A percentile compares a stretch with the other conserved stretches of the same genome.
Conservation (phyloP, 2,113 vertebrate genomes). For the Callaeas wilsoni region DNA sequence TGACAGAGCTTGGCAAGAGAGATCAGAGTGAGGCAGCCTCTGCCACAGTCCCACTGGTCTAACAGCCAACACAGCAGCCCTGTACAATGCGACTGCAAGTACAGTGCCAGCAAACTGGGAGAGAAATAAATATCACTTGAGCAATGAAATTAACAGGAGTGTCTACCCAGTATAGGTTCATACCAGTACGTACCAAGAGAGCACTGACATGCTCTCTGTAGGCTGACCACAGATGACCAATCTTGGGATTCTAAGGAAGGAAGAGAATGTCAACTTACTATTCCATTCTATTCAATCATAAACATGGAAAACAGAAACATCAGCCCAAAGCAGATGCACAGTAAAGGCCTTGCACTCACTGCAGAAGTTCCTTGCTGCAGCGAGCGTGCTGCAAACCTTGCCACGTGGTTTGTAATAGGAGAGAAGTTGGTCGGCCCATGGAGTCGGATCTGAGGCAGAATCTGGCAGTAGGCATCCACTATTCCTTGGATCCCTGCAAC, state of each 20-base stretch:
- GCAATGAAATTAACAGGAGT: not conserved
- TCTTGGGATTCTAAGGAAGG: not conserved
- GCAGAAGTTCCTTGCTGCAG: constrained; percentile 74
- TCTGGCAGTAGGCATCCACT: constrained; percentile 82
- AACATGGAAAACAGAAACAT: not conserved
- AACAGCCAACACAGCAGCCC: not conserved
- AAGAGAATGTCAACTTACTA: not conserved
- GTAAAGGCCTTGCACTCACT: constrained; percentile 63
- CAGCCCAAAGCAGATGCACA: not conserved
- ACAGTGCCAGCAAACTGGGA: not conserved
- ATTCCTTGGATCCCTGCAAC: constrained; percentile 85
- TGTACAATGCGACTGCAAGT: not conserved
- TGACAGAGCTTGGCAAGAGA: not conserved
- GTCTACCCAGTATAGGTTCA: not conserved
- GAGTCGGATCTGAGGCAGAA: constrained; percentile 82
- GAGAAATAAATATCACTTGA: not conserved
- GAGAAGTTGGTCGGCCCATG: constrained; percentile 94
- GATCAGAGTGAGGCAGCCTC: not conserved
- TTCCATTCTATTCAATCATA: not conserved
- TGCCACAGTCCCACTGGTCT: not conserved
- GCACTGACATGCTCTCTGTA: not conserved
- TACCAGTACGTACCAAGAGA: not conserved
- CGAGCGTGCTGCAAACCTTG: constrained; percentile 74
- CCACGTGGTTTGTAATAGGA: constrained; percentile 88
- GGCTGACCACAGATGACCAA: not conserved